phyloP scores from a whole-genome alignment of 2,888 invertebrate genomes.

The Mesodorylaimus sp. region DNA sequence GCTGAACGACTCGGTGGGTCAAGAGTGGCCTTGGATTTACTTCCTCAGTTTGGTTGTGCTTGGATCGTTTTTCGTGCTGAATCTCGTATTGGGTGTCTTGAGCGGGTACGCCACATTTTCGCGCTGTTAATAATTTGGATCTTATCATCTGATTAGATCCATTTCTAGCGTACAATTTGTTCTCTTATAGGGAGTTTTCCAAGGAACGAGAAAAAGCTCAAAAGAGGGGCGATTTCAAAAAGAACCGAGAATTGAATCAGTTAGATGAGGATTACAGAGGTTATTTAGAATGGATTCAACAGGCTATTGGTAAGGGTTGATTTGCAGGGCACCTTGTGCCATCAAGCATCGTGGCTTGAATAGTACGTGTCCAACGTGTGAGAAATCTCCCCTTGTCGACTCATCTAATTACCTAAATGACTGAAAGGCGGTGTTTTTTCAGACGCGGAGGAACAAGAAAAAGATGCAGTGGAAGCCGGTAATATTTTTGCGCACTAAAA shows the following conservation, averaged over 20 bases:
- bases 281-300: constrained; percentile 94
- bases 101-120: constrained; percentile 57
- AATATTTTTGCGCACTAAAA: too few species aligned
- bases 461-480: too few species aligned
- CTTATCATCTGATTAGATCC: too few species aligned
- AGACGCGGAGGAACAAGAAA: too few species aligned
- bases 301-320: too few species aligned
- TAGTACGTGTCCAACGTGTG: not conserved
- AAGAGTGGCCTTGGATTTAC: constrained; percentile 95
- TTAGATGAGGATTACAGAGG: constrained; percentile 90
- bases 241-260: constrained; percentile 87
- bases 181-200: constrained; percentile 80
- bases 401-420: too few species aligned
- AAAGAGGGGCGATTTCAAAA: constrained; percentile 92
- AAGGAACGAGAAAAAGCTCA: constrained; percentile 99
- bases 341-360: not conserved
- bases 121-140: too few species aligned
- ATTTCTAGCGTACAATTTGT: too few species aligned
- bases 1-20: constrained; percentile 92
- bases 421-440: too few species aligned
- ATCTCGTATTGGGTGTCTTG: constrained; percentile 97
- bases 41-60: constrained; percentile 97
- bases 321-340: too few species aligned
- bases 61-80: constrained; percentile 99
- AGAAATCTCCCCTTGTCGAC: not conserved